Evolutionary conservation across 2,888 invertebrate species (phyloP), one percentile per base, ranked within the genome.

Genomic region (Pammene fasciana): DNA sequence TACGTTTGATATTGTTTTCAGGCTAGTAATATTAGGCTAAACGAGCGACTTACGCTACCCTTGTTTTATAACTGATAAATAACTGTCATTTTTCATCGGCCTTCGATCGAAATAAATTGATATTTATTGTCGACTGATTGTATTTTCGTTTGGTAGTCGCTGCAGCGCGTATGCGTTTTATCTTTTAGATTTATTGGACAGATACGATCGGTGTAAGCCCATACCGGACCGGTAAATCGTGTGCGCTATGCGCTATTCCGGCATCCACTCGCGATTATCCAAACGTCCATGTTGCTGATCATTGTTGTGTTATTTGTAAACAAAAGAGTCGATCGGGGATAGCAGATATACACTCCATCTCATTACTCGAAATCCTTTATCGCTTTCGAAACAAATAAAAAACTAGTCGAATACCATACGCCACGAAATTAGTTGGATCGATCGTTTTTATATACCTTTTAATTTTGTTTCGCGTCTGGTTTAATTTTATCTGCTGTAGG

Each of bases 401-500:
- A 78, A 79, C 77, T 72, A 64, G 76, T 80, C 79, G 80, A 86
- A 88, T 84, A 82, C 86, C 89, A 87, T 88, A 89, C 90, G 84
- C 86, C 88, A 89, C 90, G 82, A 89, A 92, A 92, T 92, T 92
- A 92, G 91, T 90, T 79, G 85, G 84, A 85, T 87, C 88, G 87
- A 88, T 86, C 84, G 84, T 88, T 89, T 89, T 89, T 87, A 88
- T 88, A 81, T 87, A 86, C 88, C 86, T 91, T 92, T 92, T 92
- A 90, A 91, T 92, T 92, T 92, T 91, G 87, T 92, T 92, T 89
- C 87, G 87, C 89, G 92, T 92, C 92, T 92, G 91, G 90, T 89
- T 91, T 91, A 92, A 92, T 91, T 92, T 92, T 91, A 91, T 91
- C 90, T 86, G 87, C 88, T 88, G 91, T 89, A 88, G 87, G 88